phyloP scores from a whole-genome alignment of 1,140 invertebrate genomes.

The Drosophila tristis region DNA sequence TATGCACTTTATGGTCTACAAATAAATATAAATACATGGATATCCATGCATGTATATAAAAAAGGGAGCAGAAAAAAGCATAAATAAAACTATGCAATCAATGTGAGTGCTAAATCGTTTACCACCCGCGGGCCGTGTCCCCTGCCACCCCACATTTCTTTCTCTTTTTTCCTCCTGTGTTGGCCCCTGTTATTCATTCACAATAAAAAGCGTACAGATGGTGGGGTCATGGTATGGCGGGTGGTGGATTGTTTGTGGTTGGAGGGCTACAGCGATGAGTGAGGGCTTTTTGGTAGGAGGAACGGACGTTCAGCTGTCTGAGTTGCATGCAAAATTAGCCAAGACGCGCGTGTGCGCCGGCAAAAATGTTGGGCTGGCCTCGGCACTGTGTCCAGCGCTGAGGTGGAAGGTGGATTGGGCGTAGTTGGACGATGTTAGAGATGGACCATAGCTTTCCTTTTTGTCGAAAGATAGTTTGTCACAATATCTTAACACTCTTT shows the following conservation, averaged over 20 bases:
- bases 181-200: constrained; percentile 42
- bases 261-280: neutral
- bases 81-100: constrained; percentile 82
- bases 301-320: constrained; percentile 68
- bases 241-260: neutral
- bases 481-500: no score
- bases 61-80: constrained; percentile 55
- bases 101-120: constrained; percentile 81
- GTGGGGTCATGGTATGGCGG: constrained; percentile 20
- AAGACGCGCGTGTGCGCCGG: constrained; percentile 72
- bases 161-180: neutral
- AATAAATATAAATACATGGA: constrained; percentile 67
- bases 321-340: constrained; percentile 81
- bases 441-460: no score
- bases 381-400: constrained; percentile 28
- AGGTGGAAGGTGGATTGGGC: no score
- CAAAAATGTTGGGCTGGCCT: constrained; percentile 69
- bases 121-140: constrained; percentile 73
- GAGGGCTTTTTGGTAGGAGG: constrained; percentile 18
- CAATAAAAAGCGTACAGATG: constrained; percentile 69
- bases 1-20: constrained; percentile 79
- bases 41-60: constrained; percentile 37
- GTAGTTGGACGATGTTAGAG: no score
- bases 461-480: no score
- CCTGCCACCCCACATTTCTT: constrained; percentile 24